Base-by-base conservation (phyloP, 2,888 invertebrate species). In the Phengaris arion region DNA sequence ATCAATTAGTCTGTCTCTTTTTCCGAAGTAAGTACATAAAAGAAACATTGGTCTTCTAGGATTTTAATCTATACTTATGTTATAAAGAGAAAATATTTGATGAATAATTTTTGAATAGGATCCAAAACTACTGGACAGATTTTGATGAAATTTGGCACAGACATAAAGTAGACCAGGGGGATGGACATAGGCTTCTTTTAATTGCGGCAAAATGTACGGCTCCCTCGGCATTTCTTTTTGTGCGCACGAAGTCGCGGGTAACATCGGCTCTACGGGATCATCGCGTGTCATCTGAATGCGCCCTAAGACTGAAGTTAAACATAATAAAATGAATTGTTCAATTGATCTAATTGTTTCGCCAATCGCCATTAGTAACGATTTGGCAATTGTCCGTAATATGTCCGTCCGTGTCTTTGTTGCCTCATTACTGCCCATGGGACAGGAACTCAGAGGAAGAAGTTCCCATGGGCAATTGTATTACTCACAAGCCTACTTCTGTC, bases 271-370 rank as follows among this genome's bases (percentile, higher is more conserved):
- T 35, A 35, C 0, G 35, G 35, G 35, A 35, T 35, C 35, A 35
- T 2, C 4, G 35, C 35, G 35, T 35, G 35, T 35, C 35, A 35
- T 35, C 35, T 35, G 35, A 35, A 35, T 35, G 35, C 35, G 35
- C 35, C 35, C 4, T 15, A 5, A 64, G 35, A 64, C 13, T 35
- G 13, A 64, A 64, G 35, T 64, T 13, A 64, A 35, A 45, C 52
- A 35, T 35, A 35, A 35, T 35, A 35, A 35, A 57, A 64, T 22
- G 22, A 64, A 64, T 22, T 64, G 35, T 45, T 64, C 64, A 64
- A 64, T 64, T 64, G 13, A 64, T 64, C 6, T 64, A 64, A 64
- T 64, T 64, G 35, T 64, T 64, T 64, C 64, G 64, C 13, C 35
- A 64, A 64, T 59, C 59, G 59, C 35, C 12, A 35, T 64, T 45